Percentiles rank a stretch among this genome's conserved stretches.
These are phyloP conservation scores for Formica selysi DNA, from an alignment of 1,140 invertebrate genomes.

Conservation along the genomic window DNA sequence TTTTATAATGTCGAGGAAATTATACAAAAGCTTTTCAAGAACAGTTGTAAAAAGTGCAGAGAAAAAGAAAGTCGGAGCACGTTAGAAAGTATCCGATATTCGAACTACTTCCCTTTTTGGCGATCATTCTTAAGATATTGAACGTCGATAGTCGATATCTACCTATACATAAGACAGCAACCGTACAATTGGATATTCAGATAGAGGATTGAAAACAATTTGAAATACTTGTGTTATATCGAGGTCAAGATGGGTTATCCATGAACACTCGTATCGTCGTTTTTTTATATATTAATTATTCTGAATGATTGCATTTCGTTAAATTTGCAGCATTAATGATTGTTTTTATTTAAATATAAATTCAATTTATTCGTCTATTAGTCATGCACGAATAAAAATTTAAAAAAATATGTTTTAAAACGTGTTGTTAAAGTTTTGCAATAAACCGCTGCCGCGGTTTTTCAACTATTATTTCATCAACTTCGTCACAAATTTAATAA, in stretches of 20 bases:
- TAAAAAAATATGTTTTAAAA: neutral
- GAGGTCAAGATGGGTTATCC: constrained; percentile 38
- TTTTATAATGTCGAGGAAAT: neutral
- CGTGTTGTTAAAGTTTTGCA: neutral
- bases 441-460: neutral
- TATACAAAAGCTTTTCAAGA: neutral
- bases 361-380: constrained; percentile 19
- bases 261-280: neutral
- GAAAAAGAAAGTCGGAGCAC: neutral
- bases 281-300: constrained; percentile 8
- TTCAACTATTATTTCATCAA: neutral
- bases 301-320: constrained; percentile 25
- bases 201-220: constrained; percentile 5
- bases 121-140: constrained; percentile 30
- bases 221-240: constrained; percentile 15
- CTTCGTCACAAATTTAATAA: neutral
- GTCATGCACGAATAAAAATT: neutral
- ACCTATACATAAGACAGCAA: neutral
- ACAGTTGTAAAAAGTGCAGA: neutral
- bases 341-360: constrained; percentile 6
- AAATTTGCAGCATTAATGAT: neutral
- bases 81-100: constrained; percentile 17
- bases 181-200: constrained; percentile 5
- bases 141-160: constrained; percentile 40
- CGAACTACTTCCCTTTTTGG: neutral